A percentile compares a stretch with the other conserved stretches of the same genome.
Evolutionary conservation across 2,888 invertebrate species (phyloP).

Genomic region (Carpatolechia fugitivella): DNA sequence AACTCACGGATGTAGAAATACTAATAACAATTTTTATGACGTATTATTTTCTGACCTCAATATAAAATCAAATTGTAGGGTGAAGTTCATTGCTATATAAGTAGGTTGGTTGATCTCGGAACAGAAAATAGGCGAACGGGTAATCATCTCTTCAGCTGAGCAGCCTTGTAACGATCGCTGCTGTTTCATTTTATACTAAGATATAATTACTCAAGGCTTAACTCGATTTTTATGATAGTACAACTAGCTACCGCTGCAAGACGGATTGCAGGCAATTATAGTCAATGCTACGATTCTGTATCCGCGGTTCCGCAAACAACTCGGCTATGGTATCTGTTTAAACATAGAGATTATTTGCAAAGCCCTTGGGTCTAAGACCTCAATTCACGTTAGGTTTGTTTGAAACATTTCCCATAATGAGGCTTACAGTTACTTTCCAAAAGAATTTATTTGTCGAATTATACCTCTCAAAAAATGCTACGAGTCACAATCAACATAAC

Average conservation of each 20-base stretch:
- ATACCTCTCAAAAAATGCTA: constrained; percentile 9
- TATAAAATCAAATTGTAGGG: neutral
- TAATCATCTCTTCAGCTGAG: neutral
- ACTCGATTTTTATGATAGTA: neutral
- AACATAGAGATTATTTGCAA: neutral
- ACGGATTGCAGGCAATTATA: neutral
- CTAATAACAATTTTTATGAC: neutral
- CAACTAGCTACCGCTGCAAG: neutral
- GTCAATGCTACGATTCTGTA: neutral
- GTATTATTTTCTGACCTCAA: neutral
- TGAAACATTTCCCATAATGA: constrained; percentile 1
- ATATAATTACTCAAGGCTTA: neutral
- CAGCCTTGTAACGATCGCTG: neutral
- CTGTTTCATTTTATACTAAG: neutral
- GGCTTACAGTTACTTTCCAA: constrained; percentile 6
- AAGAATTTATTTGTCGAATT: constrained; percentile 8
- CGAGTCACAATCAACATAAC: constrained; percentile 11
- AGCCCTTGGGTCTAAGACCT: neutral
- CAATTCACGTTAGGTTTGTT: neutral
- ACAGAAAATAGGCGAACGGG: neutral
- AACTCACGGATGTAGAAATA: neutral
- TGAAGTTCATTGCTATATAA: constrained; percentile 13
- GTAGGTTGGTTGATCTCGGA: neutral
- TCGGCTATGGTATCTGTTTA: neutral
- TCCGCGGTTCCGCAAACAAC: neutral